Conservation (phyloP, 1,140 invertebrate genomes). For the Zaprionus inermis region DNA sequence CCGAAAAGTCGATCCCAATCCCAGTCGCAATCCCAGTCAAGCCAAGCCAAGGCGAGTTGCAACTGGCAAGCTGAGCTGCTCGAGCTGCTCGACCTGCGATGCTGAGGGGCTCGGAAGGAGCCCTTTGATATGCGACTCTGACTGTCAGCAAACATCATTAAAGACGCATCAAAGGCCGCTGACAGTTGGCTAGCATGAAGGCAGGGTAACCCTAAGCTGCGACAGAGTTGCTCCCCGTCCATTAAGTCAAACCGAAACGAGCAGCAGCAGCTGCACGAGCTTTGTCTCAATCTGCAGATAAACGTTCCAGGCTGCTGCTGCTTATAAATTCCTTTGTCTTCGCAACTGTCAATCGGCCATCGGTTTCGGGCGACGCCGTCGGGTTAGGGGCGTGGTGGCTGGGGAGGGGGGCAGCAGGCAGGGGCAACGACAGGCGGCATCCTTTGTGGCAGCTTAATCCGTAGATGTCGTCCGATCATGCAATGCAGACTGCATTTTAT, state of each 20-base stretch:
- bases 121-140: constrained; percentile 3
- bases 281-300: constrained; percentile 72
- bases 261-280: constrained; percentile 35
- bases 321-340: constrained; percentile 78
- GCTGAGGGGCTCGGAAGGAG: constrained; percentile 2
- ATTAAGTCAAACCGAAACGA: constrained; percentile 64
- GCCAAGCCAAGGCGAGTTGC: not conserved
- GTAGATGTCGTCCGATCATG: not conserved
- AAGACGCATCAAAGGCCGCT: constrained; percentile 34
- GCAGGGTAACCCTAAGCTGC: not conserved
- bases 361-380: not conserved
- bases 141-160: constrained; percentile 38
- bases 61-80: constrained; percentile 9
- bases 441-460: constrained; percentile 2
- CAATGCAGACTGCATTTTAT: constrained; percentile 25
- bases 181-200: constrained; percentile 18
- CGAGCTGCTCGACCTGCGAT: not conserved
- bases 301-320: constrained; percentile 59
- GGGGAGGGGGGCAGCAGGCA: not conserved
- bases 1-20: not conserved
- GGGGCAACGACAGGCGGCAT: constrained; percentile 3
- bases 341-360: constrained; percentile 25
- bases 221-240: constrained; percentile 26
- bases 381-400: too few relatives aligned
- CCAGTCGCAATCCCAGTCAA: not conserved